Conservation (phyloP, 2,797 vertebrate genomes). For the Acrocephalus scirpaceus region DNA sequence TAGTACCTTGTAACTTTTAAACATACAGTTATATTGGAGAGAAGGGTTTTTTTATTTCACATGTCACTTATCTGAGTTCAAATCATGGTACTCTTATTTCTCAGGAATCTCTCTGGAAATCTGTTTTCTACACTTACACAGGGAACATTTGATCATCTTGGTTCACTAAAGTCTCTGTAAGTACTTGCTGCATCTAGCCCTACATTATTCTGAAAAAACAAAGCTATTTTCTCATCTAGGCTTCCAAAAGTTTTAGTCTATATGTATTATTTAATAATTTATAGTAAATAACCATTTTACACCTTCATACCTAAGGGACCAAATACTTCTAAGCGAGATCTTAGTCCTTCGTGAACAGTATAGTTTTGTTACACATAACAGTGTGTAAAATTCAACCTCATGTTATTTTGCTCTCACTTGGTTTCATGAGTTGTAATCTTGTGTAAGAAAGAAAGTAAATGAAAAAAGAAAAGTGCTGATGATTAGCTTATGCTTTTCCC, state of each 20-base stretch:
- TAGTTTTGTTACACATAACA: neutral
- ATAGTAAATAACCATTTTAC: neutral
- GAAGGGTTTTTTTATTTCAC: neutral
- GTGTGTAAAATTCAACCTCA: neutral
- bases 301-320: neutral
- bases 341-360: neutral
- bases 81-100: neutral
- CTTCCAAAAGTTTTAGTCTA: neutral
- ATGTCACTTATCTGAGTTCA: neutral
- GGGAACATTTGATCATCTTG: slow-evolving; percentile 92
- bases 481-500: neutral
- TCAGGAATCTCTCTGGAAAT: slow-evolving; percentile 95
- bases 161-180: slow-evolving; percentile 91
- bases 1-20: neutral
- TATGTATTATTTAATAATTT: neutral
- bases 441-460: neutral
- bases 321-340: neutral
- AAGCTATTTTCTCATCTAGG: neutral
- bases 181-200: slow-evolving; percentile 69
- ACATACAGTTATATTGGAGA: neutral
- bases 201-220: neutral
- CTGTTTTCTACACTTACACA: slow-evolving; percentile 92
- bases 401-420: neutral
- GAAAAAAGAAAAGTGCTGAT: neutral
- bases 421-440: neutral